Base-by-base conservation (phyloP, 2,113 vertebrate species). In the Myrmophylax atrothorax region DNA sequence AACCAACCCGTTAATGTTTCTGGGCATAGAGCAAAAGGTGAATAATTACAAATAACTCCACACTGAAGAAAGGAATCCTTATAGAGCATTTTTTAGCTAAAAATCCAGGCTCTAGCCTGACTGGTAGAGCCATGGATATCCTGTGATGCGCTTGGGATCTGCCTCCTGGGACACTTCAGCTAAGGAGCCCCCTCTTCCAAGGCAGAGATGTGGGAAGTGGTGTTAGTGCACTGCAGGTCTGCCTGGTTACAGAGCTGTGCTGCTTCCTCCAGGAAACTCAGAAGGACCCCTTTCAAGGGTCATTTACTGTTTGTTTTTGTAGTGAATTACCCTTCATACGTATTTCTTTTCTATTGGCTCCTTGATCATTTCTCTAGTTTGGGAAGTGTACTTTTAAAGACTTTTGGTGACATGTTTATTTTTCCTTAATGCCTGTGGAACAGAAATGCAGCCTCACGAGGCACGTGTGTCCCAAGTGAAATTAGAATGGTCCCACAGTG, bases 221-320 rank as follows among this genome's bases (percentile, higher is more conserved):
- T 31, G 26, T 46, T 20, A 20, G 19, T 31, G 77, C 35, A 2
- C 55, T 52, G 70, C 26, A 20, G 5, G 42, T 63, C n/a, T 81
- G 76, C 59, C 35, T 19, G 5, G 26, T 53, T 75, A 47, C 46
- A 63, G 53, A 72, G 52, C 84, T 28, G 3, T 24, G 10, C 68
- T 58, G 46, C 60, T 82, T 81, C 73, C 44, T 79, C 19, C 58
- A 53, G 89, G 50, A 81, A 67, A 35, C 59, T n/a, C 72, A 42
- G 68, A 33, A n/a, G 47, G 47, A 68, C 47, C 69, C 59, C 44
- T 79, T 92, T 72, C 67, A 87, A 72, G 93, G 93, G 80, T 92
- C 82, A 80, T 23, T 84, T 83, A 38, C n/a, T 84, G 72, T 84
- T 96, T 97, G 70, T 91, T 92, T 92, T 88, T 62, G 28, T 47